Conservation (phyloP, 2,797 vertebrate species). For the Girardinus metallicus region DNA sequence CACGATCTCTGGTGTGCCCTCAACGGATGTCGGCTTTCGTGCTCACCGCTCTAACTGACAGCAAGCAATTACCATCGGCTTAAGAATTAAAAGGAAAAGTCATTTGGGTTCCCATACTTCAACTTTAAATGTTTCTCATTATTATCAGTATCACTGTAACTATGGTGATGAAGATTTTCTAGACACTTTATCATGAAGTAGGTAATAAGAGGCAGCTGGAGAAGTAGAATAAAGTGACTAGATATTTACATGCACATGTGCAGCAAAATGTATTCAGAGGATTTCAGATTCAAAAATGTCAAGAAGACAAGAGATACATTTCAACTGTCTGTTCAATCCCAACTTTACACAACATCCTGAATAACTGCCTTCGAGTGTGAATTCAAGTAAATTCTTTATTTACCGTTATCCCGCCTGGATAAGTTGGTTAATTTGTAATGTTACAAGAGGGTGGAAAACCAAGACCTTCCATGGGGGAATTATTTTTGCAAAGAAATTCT, state of each 20-base stretch:
- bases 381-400: not conserved
- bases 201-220: not conserved
- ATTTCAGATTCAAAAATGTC: not conserved
- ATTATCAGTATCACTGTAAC: slow-evolving; percentile 7
- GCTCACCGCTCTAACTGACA: slow-evolving; percentile 12
- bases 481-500: not conserved
- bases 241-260: not conserved
- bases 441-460: not conserved
- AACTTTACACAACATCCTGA: not conserved
- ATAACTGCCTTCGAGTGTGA: not conserved
- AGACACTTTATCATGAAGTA: not conserved
- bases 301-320: not conserved
- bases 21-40: not conserved
- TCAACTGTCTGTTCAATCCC: not conserved
- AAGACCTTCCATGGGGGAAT: not conserved
- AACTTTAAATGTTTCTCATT: not conserved
- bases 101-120: not conserved
- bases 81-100: not conserved
- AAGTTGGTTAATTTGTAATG: not conserved
- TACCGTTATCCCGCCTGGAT: not conserved
- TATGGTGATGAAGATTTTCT: not conserved
- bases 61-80: slow-evolving; percentile 14
- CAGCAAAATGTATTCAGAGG: not conserved
- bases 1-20: not conserved
- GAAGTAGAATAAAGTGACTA: not conserved